Base-by-base conservation (phyloP, 2,797 vertebrate species). In the Allobates femoralis region DNA sequence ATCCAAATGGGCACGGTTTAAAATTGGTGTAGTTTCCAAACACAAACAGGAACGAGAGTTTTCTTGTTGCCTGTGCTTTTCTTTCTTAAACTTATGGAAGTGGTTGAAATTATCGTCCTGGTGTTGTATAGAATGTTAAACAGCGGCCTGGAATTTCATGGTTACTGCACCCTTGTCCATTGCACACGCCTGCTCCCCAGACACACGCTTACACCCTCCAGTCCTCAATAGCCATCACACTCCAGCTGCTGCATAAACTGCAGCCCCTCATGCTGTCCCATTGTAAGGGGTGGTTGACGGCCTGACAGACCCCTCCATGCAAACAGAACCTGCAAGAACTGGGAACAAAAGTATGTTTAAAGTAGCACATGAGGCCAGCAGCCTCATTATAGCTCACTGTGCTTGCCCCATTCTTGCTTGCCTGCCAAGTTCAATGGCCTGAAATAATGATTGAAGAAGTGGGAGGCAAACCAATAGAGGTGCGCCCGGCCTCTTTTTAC, bases 381-480 rank as follows among this genome's bases (percentile, higher is more conserved):
- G 81, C 76, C 81, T 66, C 81, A 83, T 84, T 87, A 77, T 87
- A 46, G 64, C 50, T 32, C 16, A 11, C 23, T 84, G 76, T 64
- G 75, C 71, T 46, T 46, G 73, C 55, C 21, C 82, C 69, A 80
- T 64, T 51, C 66, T 60, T 10, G 34, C 51, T 3, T 80, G 46
- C 56, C 58, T 84, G 82, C 56, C 85, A 87, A 89, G 88, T 89
- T 89, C 88, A 85, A 64, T 89, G 85, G 85, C 88, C 88, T 85
- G 88, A 89, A 89, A 37, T 89, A 89, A 89, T 77, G 58, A 53
- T 51, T 76, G 58, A 51, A 67, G 76, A 69, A 53, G 76, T 64
- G 12, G 26, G 77, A 82, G 28, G 21, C 50, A 51, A 51, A 69
- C 23, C 23, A 76, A 76, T 30, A 46, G 46, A 37, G n/a, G 19